Evolutionary conservation across 2,888 invertebrate genomes (phyloP), one percentile per base, ranked within the genome.

Genomic region (Ectemnius lituratus): DNA sequence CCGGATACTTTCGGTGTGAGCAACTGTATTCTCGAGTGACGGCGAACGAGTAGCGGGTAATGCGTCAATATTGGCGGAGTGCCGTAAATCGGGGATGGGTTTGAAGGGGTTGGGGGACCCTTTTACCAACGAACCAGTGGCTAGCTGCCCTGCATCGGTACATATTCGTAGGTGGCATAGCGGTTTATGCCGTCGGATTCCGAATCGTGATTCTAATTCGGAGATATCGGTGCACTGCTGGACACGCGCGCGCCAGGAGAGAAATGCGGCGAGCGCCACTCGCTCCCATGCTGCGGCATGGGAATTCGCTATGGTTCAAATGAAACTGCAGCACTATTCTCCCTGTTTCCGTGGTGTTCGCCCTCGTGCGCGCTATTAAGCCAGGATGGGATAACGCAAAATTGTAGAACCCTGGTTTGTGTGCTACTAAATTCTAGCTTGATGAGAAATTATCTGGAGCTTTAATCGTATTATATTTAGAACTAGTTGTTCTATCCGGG

Each of bases 271-370:
- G 62, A 71, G 77, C 69, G 58, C 71, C 61, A 37, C 37, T 37
- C 37, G 37, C 37, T 72, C 70, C 23, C 37, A 52, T 72, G 75
- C 76, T 70, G 79, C 80, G 52, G 72, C 62, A 66, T 61, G 73
- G 76, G 66, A 87, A 86, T 87, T 82, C 82, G 80, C 81, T 79
- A 78, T 84, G 83, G 87, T 80, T 87, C 83, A 84, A 87, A 87
- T 85, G 85, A 87, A 87, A 86, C 82, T 27, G 37, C 37, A 1
- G 1, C 37, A 37, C 62, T 49, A 20, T 58, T 47, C 5, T 56
- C 37, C 47, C 62, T 28, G 56, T 64, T 58, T n/a, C 45, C n/a
- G 6, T n/a, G 11, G 47, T 1, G 18, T 4, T 46, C 52, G 23
- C 11, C 4, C 14, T 28, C 20, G 0, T 28, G 45, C 4, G 18